A percentile compares a stretch with the other conserved stretches of the same genome.
phyloP scores from a whole-genome alignment of 1,140 invertebrate species.

The Vollenhovia emeryi region DNA sequence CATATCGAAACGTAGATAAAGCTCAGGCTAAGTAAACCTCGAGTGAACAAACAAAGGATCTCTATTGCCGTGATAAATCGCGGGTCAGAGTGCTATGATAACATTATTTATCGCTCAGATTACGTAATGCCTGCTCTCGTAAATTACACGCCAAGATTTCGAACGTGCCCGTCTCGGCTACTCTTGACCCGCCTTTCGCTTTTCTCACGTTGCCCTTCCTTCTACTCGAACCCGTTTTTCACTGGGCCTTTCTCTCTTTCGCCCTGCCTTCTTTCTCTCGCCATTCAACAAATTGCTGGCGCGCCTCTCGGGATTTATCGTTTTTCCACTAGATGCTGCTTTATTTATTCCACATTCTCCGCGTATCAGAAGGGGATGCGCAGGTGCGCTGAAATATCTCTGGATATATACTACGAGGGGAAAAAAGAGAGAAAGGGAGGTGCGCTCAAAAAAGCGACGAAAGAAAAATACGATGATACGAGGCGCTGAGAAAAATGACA shows the following conservation, averaged over 20 bases:
- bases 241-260: not conserved
- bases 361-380: constrained; percentile 39
- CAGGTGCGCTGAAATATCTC: constrained; percentile 46
- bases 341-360: constrained; percentile 73
- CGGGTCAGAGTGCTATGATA: constrained; percentile 2
- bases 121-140: constrained; percentile 28
- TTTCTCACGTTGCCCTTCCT: constrained; percentile 11
- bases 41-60: constrained; percentile 10
- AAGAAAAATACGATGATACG: constrained; percentile 30
- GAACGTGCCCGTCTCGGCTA: constrained; percentile 23
- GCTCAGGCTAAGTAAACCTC: not conserved
- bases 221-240: constrained; percentile 30
- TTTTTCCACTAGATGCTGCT: constrained; percentile 65
- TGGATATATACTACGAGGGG: not conserved
- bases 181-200: not conserved
- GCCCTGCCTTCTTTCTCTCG: constrained; percentile 6
- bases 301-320: constrained; percentile 66
- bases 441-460: constrained; percentile 9
- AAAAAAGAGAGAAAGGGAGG: not conserved
- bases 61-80: constrained; percentile 27
- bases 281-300: constrained; percentile 70
- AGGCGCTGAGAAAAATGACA: constrained; percentile 12
- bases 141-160: constrained; percentile 49
- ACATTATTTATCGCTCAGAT: constrained; percentile 41
- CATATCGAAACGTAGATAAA: constrained; percentile 17